Evolutionary conservation across 2,888 invertebrate genomes (phyloP), one percentile per base, ranked within the genome.

Genomic region (Orthonevra nobilis): DNA sequence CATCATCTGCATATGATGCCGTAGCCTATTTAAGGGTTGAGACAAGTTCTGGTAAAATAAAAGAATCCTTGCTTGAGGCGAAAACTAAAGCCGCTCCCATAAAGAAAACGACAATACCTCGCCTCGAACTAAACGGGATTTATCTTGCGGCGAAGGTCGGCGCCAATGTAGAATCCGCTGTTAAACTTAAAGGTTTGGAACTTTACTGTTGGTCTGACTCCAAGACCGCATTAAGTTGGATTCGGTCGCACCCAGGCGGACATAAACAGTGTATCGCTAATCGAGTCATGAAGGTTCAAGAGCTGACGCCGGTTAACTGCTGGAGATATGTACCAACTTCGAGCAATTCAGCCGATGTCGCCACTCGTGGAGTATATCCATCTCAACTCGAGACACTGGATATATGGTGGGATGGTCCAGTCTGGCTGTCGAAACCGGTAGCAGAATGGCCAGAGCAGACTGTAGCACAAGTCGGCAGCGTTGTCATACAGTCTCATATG

Each of bases 191-290:
- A 5, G 3, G 3, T 4, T 5, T 23, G 3, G 5, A 23, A 23
- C 3, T 5, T 23, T 23, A 23, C 23, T 72, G 54, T 30, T 79
- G 61, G 56, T 40, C 54, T 2, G 66, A 72, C 15, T 52, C 61
- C 4, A 74, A 61, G 20, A 66, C 61, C 12, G 40, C 50, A 3
- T 40, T 60, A 1, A 52, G 54, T 23, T 72, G 61, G 66, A 72
- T 79, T 28, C 19, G 72, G 9, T 58, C 58, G 15, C 73, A 40
- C 7, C 58, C 73, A 2, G 73, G 68, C 15, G n/a, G 40, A 26
- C 68, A 79, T 19, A 66, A 61, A 44, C 56, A 72, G 30, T 64
- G 64, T 30, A 28, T 64, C 5, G 56, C 34, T 20, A 60, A 77
- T 32, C 32, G 60, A 2, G 38, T 23, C 5, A 23, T 5, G 5